Evolutionary conservation across 2,113 vertebrate genomes (phyloP), one percentile per base, ranked within the genome.

Genomic region (Mormyrus lacerda): DNA sequence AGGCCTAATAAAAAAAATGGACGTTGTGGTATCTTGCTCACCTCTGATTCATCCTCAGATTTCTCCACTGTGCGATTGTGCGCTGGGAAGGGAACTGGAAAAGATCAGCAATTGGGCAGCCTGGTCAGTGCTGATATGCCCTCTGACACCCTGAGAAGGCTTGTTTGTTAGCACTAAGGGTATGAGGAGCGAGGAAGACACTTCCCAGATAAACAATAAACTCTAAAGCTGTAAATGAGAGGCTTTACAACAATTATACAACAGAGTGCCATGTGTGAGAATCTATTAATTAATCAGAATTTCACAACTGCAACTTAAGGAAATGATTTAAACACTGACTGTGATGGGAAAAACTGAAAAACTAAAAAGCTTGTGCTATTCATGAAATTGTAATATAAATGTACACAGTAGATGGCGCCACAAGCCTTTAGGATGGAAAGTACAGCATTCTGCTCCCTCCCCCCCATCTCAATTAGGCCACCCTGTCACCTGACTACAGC

Each of bases 21-120:
- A 55, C 7, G 2, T 2, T 1, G 7, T 15, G 50, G 2, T 8
- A 8, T 8, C 31, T 6, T 48, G 89, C 96, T 94, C 93, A 99
- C 98, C 97, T 98, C 97, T 85, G 97, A 93, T 35, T 97, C 97
- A 89, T 98, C 97, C 91, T 98, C 97, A 82, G 96, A 93, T 93
- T 92, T 96, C 91, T 98, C 97, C 19, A 96, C 96, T 65, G 97
- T 97, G 91, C 97, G 94, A 92, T 94, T 96, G 90, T 98, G 97
- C 91, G 97, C 94, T 92, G 98, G 94, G 91, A 97, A 98, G 48
- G 97, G 89, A 93, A 99, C 97, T 98, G 93, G 0, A 87, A 91
- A 61, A 50, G 65, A 84, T 84, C 4, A 6, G 35, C 13, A 39
- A 79, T 39, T 42, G 35, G 31, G 73, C 35, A 79, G 73, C n/a